Conservation (phyloP, 2,888 invertebrate genomes). For the Sceliomorpha sp. region DNA sequence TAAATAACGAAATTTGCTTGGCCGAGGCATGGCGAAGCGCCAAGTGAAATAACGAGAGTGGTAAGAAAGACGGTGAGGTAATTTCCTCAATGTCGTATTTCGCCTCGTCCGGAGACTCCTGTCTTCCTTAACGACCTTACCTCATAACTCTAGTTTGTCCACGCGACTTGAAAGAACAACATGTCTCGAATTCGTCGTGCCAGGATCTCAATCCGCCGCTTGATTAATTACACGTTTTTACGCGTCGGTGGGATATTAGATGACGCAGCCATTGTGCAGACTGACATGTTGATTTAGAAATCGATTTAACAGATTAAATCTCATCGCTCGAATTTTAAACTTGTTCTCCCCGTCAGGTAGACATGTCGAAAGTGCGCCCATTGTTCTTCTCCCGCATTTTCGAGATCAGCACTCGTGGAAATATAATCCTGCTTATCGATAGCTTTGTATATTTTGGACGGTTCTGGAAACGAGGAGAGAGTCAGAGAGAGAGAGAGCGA, state of each 20-base stretch:
- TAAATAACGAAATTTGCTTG: constrained; percentile 41
- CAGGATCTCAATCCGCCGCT: constrained; percentile 23
- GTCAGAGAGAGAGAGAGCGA: too few relatives aligned
- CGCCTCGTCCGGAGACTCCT: constrained; percentile 26
- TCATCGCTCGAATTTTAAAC: constrained; percentile 24
- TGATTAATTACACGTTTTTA: constrained; percentile 38
- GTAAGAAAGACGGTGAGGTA: constrained; percentile 29
- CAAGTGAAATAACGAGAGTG: constrained; percentile 33
- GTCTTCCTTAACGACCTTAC: constrained; percentile 21
- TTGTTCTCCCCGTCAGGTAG: too few relatives aligned
- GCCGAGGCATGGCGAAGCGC: constrained; percentile 30
- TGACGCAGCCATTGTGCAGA: constrained; percentile 30
- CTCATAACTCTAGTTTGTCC: constrained; percentile 15
- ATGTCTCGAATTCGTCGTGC: constrained; percentile 25
- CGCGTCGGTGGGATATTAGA: constrained; percentile 30
- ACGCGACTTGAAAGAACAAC: constrained; percentile 26
- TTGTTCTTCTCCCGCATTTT: constrained; percentile 17
- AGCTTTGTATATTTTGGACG: too few relatives aligned
- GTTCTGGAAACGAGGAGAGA: too few relatives aligned
- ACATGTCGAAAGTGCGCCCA: too few relatives aligned
- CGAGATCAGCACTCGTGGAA: too few relatives aligned
- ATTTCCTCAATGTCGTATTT: constrained; percentile 44
- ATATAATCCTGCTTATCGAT: too few relatives aligned
- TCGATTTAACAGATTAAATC: constrained; percentile 47
- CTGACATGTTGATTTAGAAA: constrained; percentile 43